Evolutionary conservation across 30 jellyfish, hydroid and myxozoan genomes (phyloP).

Genomic region (Turritopsis dohrnii): DNA sequence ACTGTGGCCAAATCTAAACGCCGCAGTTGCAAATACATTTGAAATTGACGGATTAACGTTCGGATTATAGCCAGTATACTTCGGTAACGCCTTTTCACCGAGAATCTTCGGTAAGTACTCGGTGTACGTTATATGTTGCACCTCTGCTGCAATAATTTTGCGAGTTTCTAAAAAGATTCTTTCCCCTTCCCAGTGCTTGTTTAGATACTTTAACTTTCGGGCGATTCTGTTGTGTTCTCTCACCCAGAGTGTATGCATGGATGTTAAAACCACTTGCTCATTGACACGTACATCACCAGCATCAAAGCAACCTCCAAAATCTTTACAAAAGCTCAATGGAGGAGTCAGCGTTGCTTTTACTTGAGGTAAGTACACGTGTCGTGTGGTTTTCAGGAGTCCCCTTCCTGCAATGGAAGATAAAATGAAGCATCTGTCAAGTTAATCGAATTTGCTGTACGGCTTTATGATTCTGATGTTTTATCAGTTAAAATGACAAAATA

Average conservation of each 20-base stretch:
- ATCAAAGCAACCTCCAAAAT: constrained; percentile 81
- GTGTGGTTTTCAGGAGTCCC: constrained; percentile 51
- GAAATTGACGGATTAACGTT: constrained; percentile 36
- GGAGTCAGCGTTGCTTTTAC: constrained; percentile 46
- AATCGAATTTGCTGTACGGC: background rate
- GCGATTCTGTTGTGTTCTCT: constrained; percentile 82
- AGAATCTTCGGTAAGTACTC: constrained; percentile 74
- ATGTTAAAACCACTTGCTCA: constrained; percentile 63
- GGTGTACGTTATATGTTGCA: constrained; percentile 68
- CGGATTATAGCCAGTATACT: constrained; percentile 55
- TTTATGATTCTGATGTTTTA: no score
- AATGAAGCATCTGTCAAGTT: background rate
- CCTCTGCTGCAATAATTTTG: constrained; percentile 61
- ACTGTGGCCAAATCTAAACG: constrained; percentile 46
- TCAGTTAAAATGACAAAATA: background rate
- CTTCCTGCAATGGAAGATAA: constrained; percentile 25
- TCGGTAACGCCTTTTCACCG: constrained; percentile 50
- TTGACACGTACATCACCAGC: constrained; percentile 87
- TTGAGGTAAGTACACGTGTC: constrained; percentile 46
- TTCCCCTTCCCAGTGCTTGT: constrained; percentile 73
- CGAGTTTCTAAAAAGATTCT: constrained; percentile 59
- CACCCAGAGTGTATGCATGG: constrained; percentile 67
- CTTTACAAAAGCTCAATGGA: constrained; percentile 60
- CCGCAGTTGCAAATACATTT: constrained; percentile 37
- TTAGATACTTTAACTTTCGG: constrained; percentile 35